Evolutionary conservation across 1,140 invertebrate species (phyloP), one percentile per base, ranked within the genome.

Genomic region (Hirudo medicinalis): DNA sequence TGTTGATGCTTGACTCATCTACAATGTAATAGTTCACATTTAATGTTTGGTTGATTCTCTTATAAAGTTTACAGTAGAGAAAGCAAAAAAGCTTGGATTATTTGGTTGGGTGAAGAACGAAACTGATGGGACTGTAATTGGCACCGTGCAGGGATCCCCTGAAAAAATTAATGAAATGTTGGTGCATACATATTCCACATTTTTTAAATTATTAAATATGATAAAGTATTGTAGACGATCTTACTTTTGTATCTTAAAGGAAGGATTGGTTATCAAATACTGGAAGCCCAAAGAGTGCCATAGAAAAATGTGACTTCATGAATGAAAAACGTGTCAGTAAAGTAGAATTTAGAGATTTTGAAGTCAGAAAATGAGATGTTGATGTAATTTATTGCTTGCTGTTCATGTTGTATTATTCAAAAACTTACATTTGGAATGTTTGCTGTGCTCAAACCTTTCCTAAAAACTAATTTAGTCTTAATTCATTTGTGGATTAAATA

Each of bases 101-200:
- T 22, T 19, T 25, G 57, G 57, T 11, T 63, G 57, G 57, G 57
- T 63, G 20, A 63, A 63, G 57, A 63, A 63, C 13, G 57, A 63
- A 63, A 32, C 9, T 63, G 57, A 63, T 63, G 57, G 57, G 9
- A 63, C 57, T 32, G 57, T 63, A 13, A 32, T 63, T 63, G 57
- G 57, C 29, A 32, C 29, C 11, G 17, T 63, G 22, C 57, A 63
- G 20, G 57, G 57, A 32, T 25, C 29, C 17, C 22, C 22, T 9
- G 29, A 63, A 25, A 11, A 25, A 20, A 63, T 63, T 13, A 11
- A 25, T 63, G 57, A 63, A 11, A 63, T 63, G 22, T 63, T 1
- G 19, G 29, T 63, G 57, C 19, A 25, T 63, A 9, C 9, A 25
- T 63, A 4, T 22, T 60, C 8, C 4, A n/a, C 5, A 15, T n/a